A percentile compares a stretch with the other conserved stretches of the same genome.
Conservation (phyloP, 2,797 vertebrate species). For the Streptopelia turtur region DNA sequence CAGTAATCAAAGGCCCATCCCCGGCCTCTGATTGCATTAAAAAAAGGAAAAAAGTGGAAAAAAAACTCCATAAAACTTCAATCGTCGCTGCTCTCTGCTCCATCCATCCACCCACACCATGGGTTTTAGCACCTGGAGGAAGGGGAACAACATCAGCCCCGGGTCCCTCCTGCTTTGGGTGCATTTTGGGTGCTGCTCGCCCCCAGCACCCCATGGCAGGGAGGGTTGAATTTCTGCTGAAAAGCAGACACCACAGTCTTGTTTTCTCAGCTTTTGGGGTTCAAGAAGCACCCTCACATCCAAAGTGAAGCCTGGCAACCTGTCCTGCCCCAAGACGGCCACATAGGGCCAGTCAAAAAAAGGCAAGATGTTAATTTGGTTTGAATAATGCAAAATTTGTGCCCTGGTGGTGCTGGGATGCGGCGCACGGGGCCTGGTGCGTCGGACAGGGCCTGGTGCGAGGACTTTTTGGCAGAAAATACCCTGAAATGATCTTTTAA, state of each 20-base stretch:
- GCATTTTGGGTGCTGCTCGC: background rate
- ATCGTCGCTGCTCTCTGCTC: background rate
- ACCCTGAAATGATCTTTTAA: background rate
- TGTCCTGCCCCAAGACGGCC: background rate
- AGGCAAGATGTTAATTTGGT: background rate
- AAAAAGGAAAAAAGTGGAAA: background rate
- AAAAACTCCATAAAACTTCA: conserved; percentile 7
- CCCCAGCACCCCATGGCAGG: accelerated
- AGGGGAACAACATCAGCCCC: background rate
- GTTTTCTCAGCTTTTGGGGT: background rate
- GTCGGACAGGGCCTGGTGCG: accelerated
- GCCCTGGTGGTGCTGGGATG: background rate
- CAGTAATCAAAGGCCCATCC: conserved; percentile 42
- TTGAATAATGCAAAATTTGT: background rate
- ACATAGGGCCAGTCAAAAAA: background rate
- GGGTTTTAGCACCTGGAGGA: background rate
- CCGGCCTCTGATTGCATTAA: background rate
- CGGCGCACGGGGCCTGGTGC: accelerated
- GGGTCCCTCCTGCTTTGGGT: accelerated
- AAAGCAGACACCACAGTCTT: background rate
- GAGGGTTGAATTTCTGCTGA: background rate
- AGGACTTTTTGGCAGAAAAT: background rate
- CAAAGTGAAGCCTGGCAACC: accelerated
- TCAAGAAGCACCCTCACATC: background rate
- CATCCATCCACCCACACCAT: accelerated